Evolutionary conservation across 1,140 invertebrate species (phyloP).

Genomic region (Trissolcus basalis): DNA sequence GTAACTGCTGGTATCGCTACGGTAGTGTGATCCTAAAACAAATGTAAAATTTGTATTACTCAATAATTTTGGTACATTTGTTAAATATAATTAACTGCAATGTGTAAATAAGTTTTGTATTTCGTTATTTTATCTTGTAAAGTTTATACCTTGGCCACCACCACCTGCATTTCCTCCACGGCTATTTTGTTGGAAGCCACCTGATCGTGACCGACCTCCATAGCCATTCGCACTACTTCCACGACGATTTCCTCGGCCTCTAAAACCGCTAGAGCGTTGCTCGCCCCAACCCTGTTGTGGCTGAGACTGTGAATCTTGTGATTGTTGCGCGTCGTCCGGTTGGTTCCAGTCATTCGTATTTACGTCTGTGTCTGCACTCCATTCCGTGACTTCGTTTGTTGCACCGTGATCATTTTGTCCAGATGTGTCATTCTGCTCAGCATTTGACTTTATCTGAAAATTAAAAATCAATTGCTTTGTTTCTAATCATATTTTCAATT

Average conservation of each 20-base stretch:
- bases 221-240: slow-evolving; percentile 72
- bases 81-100: no score
- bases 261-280: slow-evolving; percentile 67
- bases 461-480: slow-evolving; percentile 3
- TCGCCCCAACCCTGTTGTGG: slow-evolving; percentile 69
- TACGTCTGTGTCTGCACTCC: slow-evolving; percentile 66
- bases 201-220: slow-evolving; percentile 64
- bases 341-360: slow-evolving; percentile 68
- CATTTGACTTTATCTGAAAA: slow-evolving; percentile 63
- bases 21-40: slow-evolving; percentile 68
- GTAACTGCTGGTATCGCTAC: slow-evolving; percentile 66
- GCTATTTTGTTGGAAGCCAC: slow-evolving; percentile 72
- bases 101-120: no score
- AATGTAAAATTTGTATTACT: not conserved
- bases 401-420: slow-evolving; percentile 60
- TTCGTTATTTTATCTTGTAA: not conserved
- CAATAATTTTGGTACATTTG: no score
- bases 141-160: slow-evolving; percentile 64
- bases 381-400: slow-evolving; percentile 65
- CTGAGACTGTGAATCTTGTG: slow-evolving; percentile 65
- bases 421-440: slow-evolving; percentile 61
- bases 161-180: slow-evolving; percentile 64
- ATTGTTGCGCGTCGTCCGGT: slow-evolving; percentile 61
- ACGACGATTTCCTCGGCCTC: slow-evolving; percentile 67
- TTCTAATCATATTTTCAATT: no score